Evolutionary conservation across 2,888 invertebrate genomes (phyloP).

Genomic region (Pheosia gnoma): DNA sequence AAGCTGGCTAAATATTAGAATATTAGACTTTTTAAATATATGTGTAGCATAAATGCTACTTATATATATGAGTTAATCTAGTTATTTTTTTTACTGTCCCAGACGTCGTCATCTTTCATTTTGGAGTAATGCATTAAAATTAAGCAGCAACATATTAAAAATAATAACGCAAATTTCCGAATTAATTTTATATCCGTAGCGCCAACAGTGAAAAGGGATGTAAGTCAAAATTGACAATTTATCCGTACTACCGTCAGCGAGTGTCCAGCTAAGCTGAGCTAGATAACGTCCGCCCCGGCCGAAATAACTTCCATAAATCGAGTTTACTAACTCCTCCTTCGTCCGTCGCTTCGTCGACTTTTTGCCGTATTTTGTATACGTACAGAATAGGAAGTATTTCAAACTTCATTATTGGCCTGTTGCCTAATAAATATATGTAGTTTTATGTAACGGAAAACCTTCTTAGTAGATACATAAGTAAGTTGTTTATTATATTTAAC

Average conservation of each 20-base stretch:
- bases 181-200: neutral
- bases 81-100: no score
- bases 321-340: constrained; percentile 57
- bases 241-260: constrained; percentile 43
- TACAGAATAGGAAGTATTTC: constrained; percentile 27
- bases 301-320: constrained; percentile 72
- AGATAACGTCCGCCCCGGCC: constrained; percentile 63
- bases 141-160: no score
- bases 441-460: constrained; percentile 4
- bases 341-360: constrained; percentile 34
- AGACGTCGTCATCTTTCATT: no score
- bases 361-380: constrained; percentile 34
- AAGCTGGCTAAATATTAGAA: no score
- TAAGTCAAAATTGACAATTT: constrained; percentile 27
- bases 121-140: no score
- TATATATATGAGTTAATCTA: no score
- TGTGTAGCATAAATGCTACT: no score
- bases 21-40: no score
- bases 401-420: constrained; percentile 25
- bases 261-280: constrained; percentile 44
- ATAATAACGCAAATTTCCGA: no score
- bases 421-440: neutral
- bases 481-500: neutral
- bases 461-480: neutral
- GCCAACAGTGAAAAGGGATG: constrained; percentile 43